Percentiles rank a stretch among this genome's conserved stretches.
Conservation (phyloP, 1,140 invertebrate genomes). For the Calosoma granatense region DNA sequence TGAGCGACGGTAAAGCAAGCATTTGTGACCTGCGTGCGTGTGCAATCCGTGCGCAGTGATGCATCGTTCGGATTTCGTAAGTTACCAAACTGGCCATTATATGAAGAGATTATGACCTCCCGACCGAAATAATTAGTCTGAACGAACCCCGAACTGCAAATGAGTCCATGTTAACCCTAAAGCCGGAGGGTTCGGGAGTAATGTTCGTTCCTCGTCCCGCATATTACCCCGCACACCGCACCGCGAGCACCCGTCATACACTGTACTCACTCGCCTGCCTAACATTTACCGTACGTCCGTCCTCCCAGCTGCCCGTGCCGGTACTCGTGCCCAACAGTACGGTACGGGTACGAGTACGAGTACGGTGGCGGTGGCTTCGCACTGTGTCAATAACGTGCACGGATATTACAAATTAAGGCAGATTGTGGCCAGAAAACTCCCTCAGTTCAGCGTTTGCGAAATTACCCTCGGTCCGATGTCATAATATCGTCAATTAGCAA, state of each 20-base stretch:
- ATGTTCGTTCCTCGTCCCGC: background rate
- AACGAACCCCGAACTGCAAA: conserved; percentile 23
- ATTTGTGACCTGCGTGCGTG: background rate
- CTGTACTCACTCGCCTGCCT: background rate
- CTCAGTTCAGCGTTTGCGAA: conserved; percentile 7
- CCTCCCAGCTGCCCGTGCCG: too few relatives aligned
- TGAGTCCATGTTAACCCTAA: conserved; percentile 34
- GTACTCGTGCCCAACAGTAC: too few relatives aligned
- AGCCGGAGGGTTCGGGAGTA: background rate
- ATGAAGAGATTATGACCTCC: conserved; percentile 35
- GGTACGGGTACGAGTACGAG: too few relatives aligned
- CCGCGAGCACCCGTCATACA: background rate
- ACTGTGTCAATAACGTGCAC: conserved; percentile 35
- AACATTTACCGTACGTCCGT: background rate
- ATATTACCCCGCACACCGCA: background rate
- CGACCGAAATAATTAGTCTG: conserved; percentile 36
- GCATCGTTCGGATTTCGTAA: conserved; percentile 28
- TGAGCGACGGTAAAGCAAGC: too few relatives aligned
- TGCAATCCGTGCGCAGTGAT: background rate
- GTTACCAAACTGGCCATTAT: conserved; percentile 33
- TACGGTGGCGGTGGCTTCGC: conserved; percentile 19
- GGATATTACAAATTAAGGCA: conserved; percentile 35
- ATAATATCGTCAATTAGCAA: conserved; percentile 9
- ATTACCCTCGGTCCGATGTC: conserved; percentile 8
- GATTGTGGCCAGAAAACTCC: conserved; percentile 23